Conservation (phyloP, 2,797 vertebrate genomes). For the Acrossocheilus fasciatus region DNA sequence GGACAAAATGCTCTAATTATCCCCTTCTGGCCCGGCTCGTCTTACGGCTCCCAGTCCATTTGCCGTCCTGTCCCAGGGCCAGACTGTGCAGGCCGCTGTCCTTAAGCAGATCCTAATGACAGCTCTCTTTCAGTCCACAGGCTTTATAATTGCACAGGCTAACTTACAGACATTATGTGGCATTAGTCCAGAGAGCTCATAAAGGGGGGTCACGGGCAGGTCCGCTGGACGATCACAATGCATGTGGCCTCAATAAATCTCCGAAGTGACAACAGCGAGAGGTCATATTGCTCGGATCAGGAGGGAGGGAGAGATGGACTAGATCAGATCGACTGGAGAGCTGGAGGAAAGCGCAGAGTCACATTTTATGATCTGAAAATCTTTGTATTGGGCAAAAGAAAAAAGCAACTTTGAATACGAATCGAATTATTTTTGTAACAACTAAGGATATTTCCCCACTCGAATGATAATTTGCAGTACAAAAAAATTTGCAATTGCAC, state of each 20-base stretch:
- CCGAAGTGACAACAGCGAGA: slow-evolving; percentile 53
- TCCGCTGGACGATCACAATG: slow-evolving; percentile 70
- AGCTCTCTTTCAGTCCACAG: slow-evolving; percentile 84
- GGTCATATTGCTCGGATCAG: slow-evolving; percentile 26
- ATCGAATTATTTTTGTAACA: not conserved
- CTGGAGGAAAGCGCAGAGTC: not conserved
- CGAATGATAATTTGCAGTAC: not conserved
- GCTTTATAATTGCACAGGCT: slow-evolving; percentile 85
- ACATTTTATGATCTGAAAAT: not conserved
- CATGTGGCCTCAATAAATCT: slow-evolving; percentile 69
- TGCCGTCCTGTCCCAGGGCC: slow-evolving; percentile 60
- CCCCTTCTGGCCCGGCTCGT: slow-evolving; percentile 86
- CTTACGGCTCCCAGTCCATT: slow-evolving; percentile 77
- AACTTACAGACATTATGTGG: slow-evolving; percentile 86
- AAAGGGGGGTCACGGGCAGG: slow-evolving; percentile 74
- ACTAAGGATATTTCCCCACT: not conserved
- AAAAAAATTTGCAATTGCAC: not conserved
- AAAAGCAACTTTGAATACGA: not conserved
- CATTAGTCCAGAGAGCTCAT: slow-evolving; percentile 70
- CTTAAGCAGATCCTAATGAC: slow-evolving; percentile 88
- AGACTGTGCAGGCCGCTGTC: slow-evolving; percentile 82
- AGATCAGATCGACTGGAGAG: not conserved
- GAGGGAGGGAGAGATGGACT: not conserved
- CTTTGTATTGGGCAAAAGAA: not conserved
- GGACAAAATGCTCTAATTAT: slow-evolving; percentile 97